These are phyloP conservation scores for Lacanobia wlatinum DNA, from an alignment of 2,888 invertebrate genomes.

Conservation along the genomic window DNA sequence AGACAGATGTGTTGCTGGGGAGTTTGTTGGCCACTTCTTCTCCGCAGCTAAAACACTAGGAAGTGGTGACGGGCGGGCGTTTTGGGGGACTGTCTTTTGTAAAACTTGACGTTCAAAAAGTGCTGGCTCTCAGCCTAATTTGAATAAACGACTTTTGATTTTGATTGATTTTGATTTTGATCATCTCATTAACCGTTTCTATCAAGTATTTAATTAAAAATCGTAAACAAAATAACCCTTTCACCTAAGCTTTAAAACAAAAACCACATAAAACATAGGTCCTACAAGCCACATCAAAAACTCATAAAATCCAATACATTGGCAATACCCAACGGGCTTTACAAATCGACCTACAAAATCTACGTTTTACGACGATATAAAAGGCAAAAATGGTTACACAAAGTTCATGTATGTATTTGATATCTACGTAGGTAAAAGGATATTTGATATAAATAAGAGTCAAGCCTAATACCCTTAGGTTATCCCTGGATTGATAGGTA, in stretches of 20 bases:
- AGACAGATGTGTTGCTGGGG: no score
- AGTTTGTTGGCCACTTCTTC: no score
- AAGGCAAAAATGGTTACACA: slow-evolving; percentile 45
- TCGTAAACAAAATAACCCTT: background rate
- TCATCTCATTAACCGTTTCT: no score
- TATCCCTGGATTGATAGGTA: slow-evolving; percentile 52
- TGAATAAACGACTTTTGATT: no score
- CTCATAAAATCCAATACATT: slow-evolving; percentile 40
- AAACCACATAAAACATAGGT: slow-evolving; percentile 8
- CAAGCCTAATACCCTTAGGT: slow-evolving; percentile 20
- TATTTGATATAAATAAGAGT: slow-evolving; percentile 54
- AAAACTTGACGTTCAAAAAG: no score
- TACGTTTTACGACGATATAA: slow-evolving; percentile 52
- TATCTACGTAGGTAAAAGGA: slow-evolving; percentile 15
- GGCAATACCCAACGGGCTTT: slow-evolving; percentile 23
- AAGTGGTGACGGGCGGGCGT: no score
- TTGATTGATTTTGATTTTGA: no score
- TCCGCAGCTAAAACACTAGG: no score
- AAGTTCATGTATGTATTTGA: slow-evolving; percentile 44
- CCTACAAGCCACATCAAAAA: slow-evolving; percentile 17
- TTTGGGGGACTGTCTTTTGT: no score
- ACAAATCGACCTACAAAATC: slow-evolving; percentile 58
- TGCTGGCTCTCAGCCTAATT: no score
- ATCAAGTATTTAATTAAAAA: background rate
- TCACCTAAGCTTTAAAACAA: background rate